Percentiles rank a stretch among this genome's conserved stretches.
Evolutionary conservation across 2,888 invertebrate genomes (phyloP).

Genomic region (Timema cristinae): DNA sequence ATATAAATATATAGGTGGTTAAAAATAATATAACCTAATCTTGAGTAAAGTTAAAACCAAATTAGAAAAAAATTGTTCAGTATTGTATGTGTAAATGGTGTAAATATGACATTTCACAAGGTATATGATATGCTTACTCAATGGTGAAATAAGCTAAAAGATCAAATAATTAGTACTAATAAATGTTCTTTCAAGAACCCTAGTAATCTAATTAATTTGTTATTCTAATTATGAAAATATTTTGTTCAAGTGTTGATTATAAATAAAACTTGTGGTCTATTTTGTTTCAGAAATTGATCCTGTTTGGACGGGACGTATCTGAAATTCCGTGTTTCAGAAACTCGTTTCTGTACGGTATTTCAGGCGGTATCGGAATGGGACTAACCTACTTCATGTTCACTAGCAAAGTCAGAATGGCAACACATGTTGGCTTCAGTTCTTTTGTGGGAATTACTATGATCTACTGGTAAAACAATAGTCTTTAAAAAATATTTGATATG

Average conservation of each 20-base stretch:
- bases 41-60: too few relatives aligned
- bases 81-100: too few relatives aligned
- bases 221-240: background rate
- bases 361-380: conserved; percentile 64
- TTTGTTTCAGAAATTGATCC: conserved; percentile 50
- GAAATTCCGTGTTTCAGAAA: conserved; percentile 77
- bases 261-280: background rate
- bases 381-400: conserved; percentile 68
- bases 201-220: background rate
- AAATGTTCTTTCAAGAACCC: too few relatives aligned
- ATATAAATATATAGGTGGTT: too few relatives aligned
- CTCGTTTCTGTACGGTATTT: conserved; percentile 70
- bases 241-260: background rate
- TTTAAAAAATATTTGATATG: background rate
- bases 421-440: conserved; percentile 62
- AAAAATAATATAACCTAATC: too few relatives aligned
- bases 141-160: too few relatives aligned
- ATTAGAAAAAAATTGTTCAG: too few relatives aligned
- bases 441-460: conserved; percentile 60
- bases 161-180: too few relatives aligned
- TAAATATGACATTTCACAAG: too few relatives aligned
- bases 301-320: conserved; percentile 69
- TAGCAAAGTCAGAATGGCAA: conserved; percentile 59
- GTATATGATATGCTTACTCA: too few relatives aligned
- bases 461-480: conserved; percentile 54